A percentile compares a stretch with the other conserved stretches of the same genome.
These are phyloP conservation scores for Leucoraja ocellata DNA, from an alignment of 2,797 vertebrate species.

Conservation along the genomic window DNA sequence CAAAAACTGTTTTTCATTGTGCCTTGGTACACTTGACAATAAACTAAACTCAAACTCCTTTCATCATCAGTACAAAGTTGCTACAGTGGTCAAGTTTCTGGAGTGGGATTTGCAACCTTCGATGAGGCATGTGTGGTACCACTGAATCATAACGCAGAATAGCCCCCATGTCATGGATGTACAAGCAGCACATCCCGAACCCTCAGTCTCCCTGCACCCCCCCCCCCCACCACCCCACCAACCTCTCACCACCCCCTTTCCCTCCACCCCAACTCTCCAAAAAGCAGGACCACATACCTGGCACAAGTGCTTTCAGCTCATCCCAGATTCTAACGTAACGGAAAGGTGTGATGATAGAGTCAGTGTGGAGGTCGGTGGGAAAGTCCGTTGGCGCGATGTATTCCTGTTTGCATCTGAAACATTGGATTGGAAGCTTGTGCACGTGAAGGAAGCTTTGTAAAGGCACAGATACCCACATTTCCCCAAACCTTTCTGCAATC, in stretches of 20 bases:
- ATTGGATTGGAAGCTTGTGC: not conserved
- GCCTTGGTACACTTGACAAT: too few relatives aligned
- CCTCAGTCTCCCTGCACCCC: too few relatives aligned
- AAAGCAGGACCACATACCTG: not conserved
- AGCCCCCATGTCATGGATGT: not conserved
- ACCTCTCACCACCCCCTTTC: too few relatives aligned
- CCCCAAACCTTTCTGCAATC: not conserved
- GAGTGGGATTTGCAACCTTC: not conserved
- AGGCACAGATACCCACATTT: not conserved
- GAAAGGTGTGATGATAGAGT: constrained; percentile 23
- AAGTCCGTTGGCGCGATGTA: not conserved
- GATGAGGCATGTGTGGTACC: not conserved
- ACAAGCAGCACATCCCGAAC: too few relatives aligned
- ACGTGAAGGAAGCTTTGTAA: not conserved
- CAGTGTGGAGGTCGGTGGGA: not conserved
- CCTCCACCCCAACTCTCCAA: too few relatives aligned
- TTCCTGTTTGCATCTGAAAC: not conserved
- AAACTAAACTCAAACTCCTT: too few relatives aligned
- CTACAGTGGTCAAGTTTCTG: not conserved
- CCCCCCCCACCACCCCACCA: too few relatives aligned
- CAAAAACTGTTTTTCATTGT: too few relatives aligned
- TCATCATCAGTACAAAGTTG: too few relatives aligned
- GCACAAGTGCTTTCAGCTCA: not conserved
- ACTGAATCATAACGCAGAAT: not conserved
- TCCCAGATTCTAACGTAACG: not conserved